Percentiles rank a stretch among this genome's conserved stretches.
These are phyloP conservation scores for Ctena decussata DNA, from an alignment of 2,888 invertebrate species.

Conservation along the genomic window DNA sequence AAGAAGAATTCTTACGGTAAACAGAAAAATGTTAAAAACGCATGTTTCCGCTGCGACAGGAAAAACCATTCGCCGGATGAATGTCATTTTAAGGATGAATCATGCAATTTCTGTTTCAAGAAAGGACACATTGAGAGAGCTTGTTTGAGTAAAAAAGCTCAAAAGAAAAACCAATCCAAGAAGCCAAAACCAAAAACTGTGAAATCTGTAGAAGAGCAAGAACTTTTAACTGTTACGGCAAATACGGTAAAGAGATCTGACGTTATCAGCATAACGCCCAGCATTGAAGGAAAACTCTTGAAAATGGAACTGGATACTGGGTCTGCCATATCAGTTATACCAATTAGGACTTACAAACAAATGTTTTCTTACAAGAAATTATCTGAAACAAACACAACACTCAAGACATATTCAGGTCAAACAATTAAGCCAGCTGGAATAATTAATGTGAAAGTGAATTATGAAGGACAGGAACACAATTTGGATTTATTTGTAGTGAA, in stretches of 20 bases:
- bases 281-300: neutral
- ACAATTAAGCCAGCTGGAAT: neutral
- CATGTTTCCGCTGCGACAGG: constrained; percentile 30
- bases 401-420: neutral
- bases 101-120: constrained; percentile 32
- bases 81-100: constrained; percentile 24
- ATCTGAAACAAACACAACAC: neutral
- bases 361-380: neutral
- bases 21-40: neutral
- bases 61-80: constrained; percentile 18
- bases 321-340: neutral
- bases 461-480: neutral
- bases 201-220: neutral
- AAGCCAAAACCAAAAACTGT: neutral
- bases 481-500: neutral
- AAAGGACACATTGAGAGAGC: constrained; percentile 27
- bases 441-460: neutral
- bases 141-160: constrained; percentile 3
- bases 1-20: neutral
- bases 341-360: neutral
- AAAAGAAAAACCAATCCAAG: too few relatives aligned
- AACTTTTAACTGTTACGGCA: neutral
- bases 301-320: neutral
- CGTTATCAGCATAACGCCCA: neutral
- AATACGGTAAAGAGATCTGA: neutral